Base-by-base conservation (phyloP, 2,113 vertebrate species). In the Solea senegalensis region DNA sequence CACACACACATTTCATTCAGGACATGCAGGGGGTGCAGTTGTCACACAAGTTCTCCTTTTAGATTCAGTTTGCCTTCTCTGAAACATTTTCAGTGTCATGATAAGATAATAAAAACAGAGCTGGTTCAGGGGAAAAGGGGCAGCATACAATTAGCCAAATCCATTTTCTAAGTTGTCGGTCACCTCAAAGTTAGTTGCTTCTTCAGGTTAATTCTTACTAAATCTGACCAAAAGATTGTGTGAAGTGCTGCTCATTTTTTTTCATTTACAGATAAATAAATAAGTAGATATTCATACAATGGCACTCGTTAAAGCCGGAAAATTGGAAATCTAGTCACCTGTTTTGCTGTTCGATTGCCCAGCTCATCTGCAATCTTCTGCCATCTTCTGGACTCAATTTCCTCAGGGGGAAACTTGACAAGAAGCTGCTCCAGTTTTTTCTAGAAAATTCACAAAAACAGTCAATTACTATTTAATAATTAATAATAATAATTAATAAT, bases 291-390 rank as follows among this genome's bases (percentile, higher is more conserved):
- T 21, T 66, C 15, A 54, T 34, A 34, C 34, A 34, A 34, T 6
- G 2, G 34, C 34, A 34, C 34, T 34, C 34, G 5, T 9, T 7
- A 28, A 11, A 12, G 7, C 15, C 4, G 4, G 26, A 49, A 44
- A 44, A 44, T 44, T 8, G 43, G 7, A 9, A 45, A 45, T 10
- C 45, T 48, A 11, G 1, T 71, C 88, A 98, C 98, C 96, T 99
- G 98, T 76, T 99, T 99, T 41, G 98, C 95, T 3, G 98, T 98
- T 77, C 98, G 94, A 58, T 98, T 99, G 64, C 98, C 98, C 15
- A 99, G 87, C 56, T 94, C 97, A 80, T 99, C 97, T 2, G 98
- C 98, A 27, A 99, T 97, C 90, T 99, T 99, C 93, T 99, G 97
- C 98, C 98, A 99, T 48, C 98, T 94, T 67, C 95, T 97, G 4